phyloP scores from a whole-genome alignment of 2,888 invertebrate species.

The Anodontia alba region DNA sequence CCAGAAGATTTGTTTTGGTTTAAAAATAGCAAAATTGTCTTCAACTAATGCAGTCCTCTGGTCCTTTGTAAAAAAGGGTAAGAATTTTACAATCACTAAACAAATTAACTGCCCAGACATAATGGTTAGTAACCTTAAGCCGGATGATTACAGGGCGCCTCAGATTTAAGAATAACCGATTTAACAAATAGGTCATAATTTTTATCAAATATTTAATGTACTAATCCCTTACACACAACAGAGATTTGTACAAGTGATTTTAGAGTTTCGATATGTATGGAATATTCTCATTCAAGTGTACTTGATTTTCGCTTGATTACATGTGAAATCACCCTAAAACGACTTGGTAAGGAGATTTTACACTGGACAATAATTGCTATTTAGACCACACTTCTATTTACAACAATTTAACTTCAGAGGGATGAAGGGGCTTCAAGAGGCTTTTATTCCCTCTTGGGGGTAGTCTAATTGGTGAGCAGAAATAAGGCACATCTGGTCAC shows the following conservation, averaged over 20 bases:
- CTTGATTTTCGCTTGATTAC: constrained; percentile 16
- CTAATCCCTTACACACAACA: neutral
- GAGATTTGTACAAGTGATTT: constrained; percentile 11
- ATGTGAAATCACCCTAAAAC: constrained; percentile 8
- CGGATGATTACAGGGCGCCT: neutral
- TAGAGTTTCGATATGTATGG: constrained; percentile 1
- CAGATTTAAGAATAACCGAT: constrained; percentile 9
- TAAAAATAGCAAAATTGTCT: too few species aligned
- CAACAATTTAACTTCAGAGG: neutral
- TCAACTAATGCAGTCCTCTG: too few species aligned
- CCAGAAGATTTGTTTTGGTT: too few species aligned
- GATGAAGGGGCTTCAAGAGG: neutral
- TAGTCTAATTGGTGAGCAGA: neutral
- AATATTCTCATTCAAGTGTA: constrained; percentile 1
- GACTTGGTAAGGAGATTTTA: constrained; percentile 12
- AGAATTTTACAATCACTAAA: neutral
- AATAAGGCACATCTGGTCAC: neutral
- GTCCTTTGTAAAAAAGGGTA: too few species aligned
- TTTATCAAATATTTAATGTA: constrained; percentile 13
- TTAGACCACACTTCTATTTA: constrained; percentile 16
- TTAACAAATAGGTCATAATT: constrained; percentile 8
- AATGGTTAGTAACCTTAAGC: constrained; percentile 13
- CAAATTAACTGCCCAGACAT: neutral
- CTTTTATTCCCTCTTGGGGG: constrained; percentile 3
- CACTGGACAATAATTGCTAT: constrained; percentile 11